Evolutionary conservation across 1,140 invertebrate species (phyloP).

Genomic region (Drosophila repletoides): DNA sequence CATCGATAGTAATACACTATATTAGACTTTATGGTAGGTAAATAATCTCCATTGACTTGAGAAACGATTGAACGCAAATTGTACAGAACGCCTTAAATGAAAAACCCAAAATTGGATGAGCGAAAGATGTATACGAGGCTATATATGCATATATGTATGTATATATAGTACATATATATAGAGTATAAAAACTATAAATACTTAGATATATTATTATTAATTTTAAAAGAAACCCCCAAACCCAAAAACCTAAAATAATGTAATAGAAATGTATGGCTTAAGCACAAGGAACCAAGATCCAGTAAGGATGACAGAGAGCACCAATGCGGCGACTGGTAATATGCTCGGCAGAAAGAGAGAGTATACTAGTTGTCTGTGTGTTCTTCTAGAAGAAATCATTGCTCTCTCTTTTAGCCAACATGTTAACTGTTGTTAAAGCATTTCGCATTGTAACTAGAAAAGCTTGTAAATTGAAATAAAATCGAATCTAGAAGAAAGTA

Average conservation of each 20-base stretch:
- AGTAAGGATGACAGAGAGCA: slow-evolving; percentile 8
- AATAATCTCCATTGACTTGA: slow-evolving; percentile 75
- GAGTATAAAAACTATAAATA: slow-evolving; percentile 64
- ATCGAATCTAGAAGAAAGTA: slow-evolving; percentile 15
- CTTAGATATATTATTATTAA: slow-evolving; percentile 69
- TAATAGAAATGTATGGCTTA: slow-evolving; percentile 49
- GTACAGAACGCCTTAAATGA: slow-evolving; percentile 78
- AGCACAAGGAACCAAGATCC: slow-evolving; percentile 68
- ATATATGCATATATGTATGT: slow-evolving; percentile 32
- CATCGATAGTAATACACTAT: slow-evolving; percentile 72
- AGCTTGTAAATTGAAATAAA: slow-evolving; percentile 61
- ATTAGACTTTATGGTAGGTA: slow-evolving; percentile 72
- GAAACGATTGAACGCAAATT: slow-evolving; percentile 69
- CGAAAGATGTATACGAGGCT: slow-evolving; percentile 74
- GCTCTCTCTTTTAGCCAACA: not conserved
- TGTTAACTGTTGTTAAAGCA: not conserved
- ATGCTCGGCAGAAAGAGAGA: slow-evolving; percentile 3
- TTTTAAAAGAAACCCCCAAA: no score
- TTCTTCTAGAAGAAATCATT: not conserved
- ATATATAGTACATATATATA: slow-evolving; percentile 44
- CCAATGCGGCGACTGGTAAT: slow-evolving; percentile 4
- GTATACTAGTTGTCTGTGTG: not conserved
- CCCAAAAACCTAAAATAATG: slow-evolving; percentile 22
- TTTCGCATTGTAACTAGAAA: slow-evolving; percentile 17
- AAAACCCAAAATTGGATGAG: slow-evolving; percentile 48